Percentiles rank a stretch among this genome's conserved stretches.
phyloP scores from a whole-genome alignment of 2,888 invertebrate genomes.

The Masnerella sp. region DNA sequence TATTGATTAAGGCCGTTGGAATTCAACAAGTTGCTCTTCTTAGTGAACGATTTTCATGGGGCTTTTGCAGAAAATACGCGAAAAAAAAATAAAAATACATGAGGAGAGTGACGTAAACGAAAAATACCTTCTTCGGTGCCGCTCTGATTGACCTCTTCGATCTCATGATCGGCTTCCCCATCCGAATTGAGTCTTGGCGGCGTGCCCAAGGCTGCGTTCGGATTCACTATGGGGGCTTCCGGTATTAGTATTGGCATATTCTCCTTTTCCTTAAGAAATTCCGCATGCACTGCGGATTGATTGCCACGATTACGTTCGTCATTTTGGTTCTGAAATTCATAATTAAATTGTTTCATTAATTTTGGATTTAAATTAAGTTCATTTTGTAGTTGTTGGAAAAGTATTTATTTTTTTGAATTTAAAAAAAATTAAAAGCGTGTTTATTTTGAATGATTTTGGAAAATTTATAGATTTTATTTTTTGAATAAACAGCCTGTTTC shows the following conservation, averaged over 20 bases:
- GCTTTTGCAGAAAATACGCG: background rate
- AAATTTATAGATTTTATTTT: too few relatives aligned
- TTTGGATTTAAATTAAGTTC: background rate
- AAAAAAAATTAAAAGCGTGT: too few relatives aligned
- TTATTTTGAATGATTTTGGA: too few relatives aligned
- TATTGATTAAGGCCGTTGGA: slow-evolving; percentile 30
- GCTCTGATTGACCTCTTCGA: slow-evolving; percentile 72
- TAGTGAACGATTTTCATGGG: slow-evolving; percentile 28
- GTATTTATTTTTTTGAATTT: background rate
- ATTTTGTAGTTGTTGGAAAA: background rate
- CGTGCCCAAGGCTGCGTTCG: slow-evolving; percentile 75
- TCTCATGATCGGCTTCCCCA: slow-evolving; percentile 73
- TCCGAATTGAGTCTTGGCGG: slow-evolving; percentile 75
- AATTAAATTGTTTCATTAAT: background rate
- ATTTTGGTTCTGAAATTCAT: slow-evolving; percentile 43
- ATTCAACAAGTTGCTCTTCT: slow-evolving; percentile 32
- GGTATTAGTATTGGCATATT: slow-evolving; percentile 75
- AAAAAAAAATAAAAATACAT: background rate
- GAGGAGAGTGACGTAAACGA: background rate
- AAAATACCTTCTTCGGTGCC: slow-evolving; percentile 72
- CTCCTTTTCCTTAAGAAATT: slow-evolving; percentile 71
- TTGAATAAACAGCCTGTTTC: too few relatives aligned
- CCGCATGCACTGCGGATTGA: slow-evolving; percentile 66
- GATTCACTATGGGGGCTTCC: slow-evolving; percentile 76
- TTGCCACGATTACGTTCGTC: slow-evolving; percentile 51